Conservation (phyloP, 2,888 invertebrate species). For the Bimastos eiseni region DNA sequence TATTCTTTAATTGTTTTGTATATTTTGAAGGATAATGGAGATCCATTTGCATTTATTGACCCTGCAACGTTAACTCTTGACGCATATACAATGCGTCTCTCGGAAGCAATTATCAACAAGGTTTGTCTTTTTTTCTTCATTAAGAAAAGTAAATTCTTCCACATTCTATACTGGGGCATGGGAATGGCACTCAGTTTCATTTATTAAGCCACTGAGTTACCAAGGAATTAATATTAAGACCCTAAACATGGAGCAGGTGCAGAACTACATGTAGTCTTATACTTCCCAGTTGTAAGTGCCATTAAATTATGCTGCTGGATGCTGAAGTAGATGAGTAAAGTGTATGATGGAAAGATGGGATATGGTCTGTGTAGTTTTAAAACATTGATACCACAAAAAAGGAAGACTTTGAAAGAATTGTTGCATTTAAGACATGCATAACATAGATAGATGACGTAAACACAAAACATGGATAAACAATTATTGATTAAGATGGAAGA, state of each 20-base stretch:
- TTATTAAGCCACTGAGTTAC: neutral
- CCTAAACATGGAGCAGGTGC: neutral
- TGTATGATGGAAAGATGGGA: too few relatives aligned
- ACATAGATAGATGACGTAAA: too few relatives aligned
- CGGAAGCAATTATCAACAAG: slow-evolving; percentile 15
- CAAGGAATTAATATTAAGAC: neutral
- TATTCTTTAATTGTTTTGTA: neutral
- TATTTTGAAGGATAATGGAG: neutral
- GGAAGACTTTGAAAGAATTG: neutral
- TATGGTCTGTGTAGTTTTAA: neutral
- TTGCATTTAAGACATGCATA: neutral
- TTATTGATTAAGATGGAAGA: neutral
- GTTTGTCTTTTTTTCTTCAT: neutral
- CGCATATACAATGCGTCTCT: slow-evolving; percentile 17
- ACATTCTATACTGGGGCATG: neutral
- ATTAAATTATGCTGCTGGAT: neutral
- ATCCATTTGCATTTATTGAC: slow-evolving; percentile 13
- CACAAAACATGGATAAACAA: neutral
- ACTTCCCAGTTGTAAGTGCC: neutral
- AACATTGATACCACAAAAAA: neutral
- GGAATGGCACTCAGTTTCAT: neutral
- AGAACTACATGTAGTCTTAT: neutral
- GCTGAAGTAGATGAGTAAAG: neutral
- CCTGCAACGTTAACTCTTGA: neutral
- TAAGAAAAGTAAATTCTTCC: neutral